Conservation (phyloP, 2,888 invertebrate genomes). For the Zaprionus lineosus region DNA sequence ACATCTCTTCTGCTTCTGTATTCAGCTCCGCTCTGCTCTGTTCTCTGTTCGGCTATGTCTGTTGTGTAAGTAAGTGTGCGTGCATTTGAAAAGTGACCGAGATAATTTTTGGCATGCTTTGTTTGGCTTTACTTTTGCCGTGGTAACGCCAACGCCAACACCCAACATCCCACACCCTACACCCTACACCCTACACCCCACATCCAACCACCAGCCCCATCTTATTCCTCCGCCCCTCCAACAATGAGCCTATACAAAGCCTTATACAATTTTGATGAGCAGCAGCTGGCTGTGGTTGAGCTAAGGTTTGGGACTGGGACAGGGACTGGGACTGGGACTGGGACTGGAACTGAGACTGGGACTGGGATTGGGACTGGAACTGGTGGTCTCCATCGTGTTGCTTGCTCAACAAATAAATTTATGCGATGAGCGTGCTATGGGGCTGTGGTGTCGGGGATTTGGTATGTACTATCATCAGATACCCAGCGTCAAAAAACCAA, state of each 20-base stretch:
- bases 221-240: not conserved
- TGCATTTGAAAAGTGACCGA: conserved; percentile 74
- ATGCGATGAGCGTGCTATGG: conserved; percentile 43
- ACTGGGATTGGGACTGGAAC: no score
- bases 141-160: conserved; percentile 13
- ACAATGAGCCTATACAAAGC: not conserved
- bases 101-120: conserved; percentile 74
- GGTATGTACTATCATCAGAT: conserved; percentile 34
- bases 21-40: not conserved
- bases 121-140: conserved; percentile 66
- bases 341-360: no score
- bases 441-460: conserved; percentile 6
- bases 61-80: conserved; percentile 56
- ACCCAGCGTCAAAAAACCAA: conserved; percentile 42
- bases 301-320: conserved; percentile 27
- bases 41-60: conserved; percentile 20
- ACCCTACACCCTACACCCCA: no score
- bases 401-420: conserved; percentile 61
- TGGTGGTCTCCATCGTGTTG: conserved; percentile 22
- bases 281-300: conserved; percentile 59
- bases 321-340: no score
- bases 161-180: not conserved
- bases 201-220: no score
- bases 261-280: conserved; percentile 68
- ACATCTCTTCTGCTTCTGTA: not conserved